These are phyloP conservation scores for Pseudomyrmex concolor DNA, from an alignment of 1,140 invertebrate genomes.

Conservation along the genomic window DNA sequence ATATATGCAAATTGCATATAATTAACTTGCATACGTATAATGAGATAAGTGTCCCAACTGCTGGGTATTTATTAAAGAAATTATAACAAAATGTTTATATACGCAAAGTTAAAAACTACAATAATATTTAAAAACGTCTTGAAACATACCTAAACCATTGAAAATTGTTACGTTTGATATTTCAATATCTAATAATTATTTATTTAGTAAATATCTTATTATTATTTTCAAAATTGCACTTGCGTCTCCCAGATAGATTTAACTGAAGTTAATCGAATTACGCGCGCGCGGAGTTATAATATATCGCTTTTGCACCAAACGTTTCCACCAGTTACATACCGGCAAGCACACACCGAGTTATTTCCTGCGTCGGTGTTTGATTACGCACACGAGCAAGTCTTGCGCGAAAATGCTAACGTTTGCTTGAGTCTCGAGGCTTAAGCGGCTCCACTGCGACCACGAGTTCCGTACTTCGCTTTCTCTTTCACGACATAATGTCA, in stretches of 20 bases:
- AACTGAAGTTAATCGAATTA: slow-evolving; percentile 30
- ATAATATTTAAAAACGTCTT: no score
- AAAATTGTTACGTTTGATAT: no score
- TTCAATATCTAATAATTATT: not conserved
- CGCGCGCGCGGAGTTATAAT: slow-evolving; percentile 26
- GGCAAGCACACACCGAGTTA: slow-evolving; percentile 24
- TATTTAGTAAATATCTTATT: slow-evolving; percentile 30
- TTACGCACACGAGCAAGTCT: slow-evolving; percentile 62
- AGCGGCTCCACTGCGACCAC: slow-evolving; percentile 43
- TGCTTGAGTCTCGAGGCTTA: slow-evolving; percentile 40
- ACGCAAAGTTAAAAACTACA: no score
- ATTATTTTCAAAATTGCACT: slow-evolving; percentile 26
- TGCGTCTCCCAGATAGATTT: slow-evolving; percentile 29
- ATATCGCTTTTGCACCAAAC: slow-evolving; percentile 27
- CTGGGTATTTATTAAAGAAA: no score
- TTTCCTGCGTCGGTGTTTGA: slow-evolving; percentile 51
- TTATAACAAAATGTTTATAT: no score
- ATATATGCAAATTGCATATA: no score
- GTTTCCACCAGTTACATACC: slow-evolving; percentile 4
- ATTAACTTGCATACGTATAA: no score
- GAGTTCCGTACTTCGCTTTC: slow-evolving; percentile 51
- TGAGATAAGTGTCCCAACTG: no score
- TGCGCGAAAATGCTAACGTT: slow-evolving; percentile 67
- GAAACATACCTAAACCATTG: no score
- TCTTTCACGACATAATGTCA: slow-evolving; percentile 46